phyloP scores from a whole-genome alignment of 2,113 vertebrate genomes.

The Copsychus sechellarum region DNA sequence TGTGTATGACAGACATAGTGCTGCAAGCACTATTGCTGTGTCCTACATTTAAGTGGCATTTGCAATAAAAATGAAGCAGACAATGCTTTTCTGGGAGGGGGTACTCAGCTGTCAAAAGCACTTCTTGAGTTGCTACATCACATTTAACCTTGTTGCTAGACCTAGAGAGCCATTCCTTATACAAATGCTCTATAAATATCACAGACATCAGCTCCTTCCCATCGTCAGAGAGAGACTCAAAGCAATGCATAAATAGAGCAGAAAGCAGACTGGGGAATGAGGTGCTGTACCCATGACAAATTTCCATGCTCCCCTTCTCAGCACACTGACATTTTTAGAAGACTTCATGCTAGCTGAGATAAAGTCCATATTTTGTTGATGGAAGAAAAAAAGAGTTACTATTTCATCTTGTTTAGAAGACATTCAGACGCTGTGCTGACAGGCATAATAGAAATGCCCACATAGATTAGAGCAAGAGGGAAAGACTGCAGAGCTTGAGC shows the following conservation, averaged over 20 bases:
- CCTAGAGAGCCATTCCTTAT: not conserved
- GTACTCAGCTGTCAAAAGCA: not conserved
- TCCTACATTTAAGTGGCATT: not conserved
- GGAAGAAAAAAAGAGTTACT: not conserved
- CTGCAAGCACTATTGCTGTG: not conserved
- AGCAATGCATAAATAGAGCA: not conserved
- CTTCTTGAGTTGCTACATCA: not conserved
- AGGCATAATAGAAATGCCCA: conserved; percentile 28
- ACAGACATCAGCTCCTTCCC: not conserved
- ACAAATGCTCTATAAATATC: not conserved
- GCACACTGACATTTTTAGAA: not conserved
- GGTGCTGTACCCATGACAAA: not conserved
- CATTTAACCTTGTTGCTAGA: not conserved
- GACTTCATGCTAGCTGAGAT: not conserved
- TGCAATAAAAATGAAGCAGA: not conserved
- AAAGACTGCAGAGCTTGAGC: not conserved
- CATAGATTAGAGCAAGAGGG: conserved; percentile 16
- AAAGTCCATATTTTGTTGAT: not conserved
- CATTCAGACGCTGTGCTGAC: not conserved
- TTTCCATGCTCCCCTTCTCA: not conserved
- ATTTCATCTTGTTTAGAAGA: not conserved
- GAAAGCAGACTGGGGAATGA: not conserved
- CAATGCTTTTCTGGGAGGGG: not conserved
- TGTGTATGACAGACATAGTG: not conserved
- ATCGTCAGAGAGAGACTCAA: not conserved